Percentiles rank a stretch among this genome's conserved stretches.
Conservation (phyloP, 30 jellyfish, hydroid and myxozoan species). For the Hydractinia symbiolongicarpus region DNA sequence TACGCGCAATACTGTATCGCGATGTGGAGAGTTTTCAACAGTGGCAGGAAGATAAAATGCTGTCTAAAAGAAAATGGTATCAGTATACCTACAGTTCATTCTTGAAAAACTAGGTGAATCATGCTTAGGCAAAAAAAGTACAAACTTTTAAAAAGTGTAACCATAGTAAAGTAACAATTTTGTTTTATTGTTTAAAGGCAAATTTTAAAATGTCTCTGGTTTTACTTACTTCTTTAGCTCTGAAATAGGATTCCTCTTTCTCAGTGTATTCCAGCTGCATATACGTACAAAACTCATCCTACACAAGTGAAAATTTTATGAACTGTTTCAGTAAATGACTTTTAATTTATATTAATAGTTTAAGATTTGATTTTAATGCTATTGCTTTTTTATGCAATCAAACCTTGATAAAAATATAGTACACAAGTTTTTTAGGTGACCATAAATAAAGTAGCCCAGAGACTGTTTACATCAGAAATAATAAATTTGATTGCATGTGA, state of each 20-base stretch:
- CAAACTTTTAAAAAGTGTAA: not conserved
- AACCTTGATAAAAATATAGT: too few relatives aligned
- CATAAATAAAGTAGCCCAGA: too few relatives aligned
- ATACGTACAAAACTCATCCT: slow-evolving; percentile 93
- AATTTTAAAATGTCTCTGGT: not conserved
- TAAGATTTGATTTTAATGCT: too few relatives aligned
- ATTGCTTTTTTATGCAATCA: too few relatives aligned
- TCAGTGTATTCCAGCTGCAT: slow-evolving; percentile 87
- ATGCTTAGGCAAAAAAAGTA: not conserved
- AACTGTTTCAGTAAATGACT: not conserved
- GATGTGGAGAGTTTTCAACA: slow-evolving; percentile 69
- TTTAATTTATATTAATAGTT: too few relatives aligned
- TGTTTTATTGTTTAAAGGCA: not conserved
- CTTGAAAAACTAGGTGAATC: not conserved
- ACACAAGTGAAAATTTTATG: not conserved
- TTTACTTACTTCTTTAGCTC: slow-evolving; percentile 67
- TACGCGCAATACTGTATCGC: slow-evolving; percentile 63
- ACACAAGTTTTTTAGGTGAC: too few relatives aligned
- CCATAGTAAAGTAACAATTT: not conserved
- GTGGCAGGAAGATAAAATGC: slow-evolving; percentile 84
- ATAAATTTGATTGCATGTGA: not conserved
- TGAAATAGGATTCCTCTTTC: slow-evolving; percentile 70
- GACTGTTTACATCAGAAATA: not conserved
- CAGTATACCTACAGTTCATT: not conserved
- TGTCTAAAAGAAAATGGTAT: slow-evolving; percentile 34